Percentiles rank a stretch among this genome's conserved stretches.
These are phyloP conservation scores for Chloroclystis v-ata DNA, from an alignment of 2,888 invertebrate genomes.

Conservation along the genomic window DNA sequence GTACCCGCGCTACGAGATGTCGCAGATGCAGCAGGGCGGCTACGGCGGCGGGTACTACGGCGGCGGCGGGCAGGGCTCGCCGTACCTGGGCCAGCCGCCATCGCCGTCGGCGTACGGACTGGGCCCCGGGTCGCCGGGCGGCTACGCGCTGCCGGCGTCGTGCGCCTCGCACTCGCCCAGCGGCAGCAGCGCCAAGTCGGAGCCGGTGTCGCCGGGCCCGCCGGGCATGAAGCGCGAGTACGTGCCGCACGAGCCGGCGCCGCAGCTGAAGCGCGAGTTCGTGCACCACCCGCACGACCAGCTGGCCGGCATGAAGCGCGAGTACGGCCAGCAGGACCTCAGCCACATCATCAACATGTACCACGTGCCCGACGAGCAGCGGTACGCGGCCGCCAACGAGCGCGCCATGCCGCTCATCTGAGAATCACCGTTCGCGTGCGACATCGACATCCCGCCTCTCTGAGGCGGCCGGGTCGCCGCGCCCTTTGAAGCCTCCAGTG, in stretches of 20 bases:
- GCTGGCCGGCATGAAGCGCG: constrained; percentile 81
- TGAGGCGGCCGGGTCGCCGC: constrained; percentile 73
- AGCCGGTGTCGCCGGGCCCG: constrained; percentile 89
- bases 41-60: constrained; percentile 87
- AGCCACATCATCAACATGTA: constrained; percentile 83
- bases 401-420: constrained; percentile 82
- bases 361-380: constrained; percentile 81
- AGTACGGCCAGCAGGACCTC: constrained; percentile 82
- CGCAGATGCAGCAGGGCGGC: constrained; percentile 87
- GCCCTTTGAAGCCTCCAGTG: constrained; percentile 60
- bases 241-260: constrained; percentile 67
- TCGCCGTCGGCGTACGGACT: constrained; percentile 83
- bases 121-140: constrained; percentile 81
- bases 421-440: constrained; percentile 82
- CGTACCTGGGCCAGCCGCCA: constrained; percentile 85
- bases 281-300: constrained; percentile 69
- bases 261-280: constrained; percentile 77
- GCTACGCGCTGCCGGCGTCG: constrained; percentile 81
- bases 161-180: constrained; percentile 89
- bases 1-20: constrained; percentile 93
- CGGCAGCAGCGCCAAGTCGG: constrained; percentile 92
- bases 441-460: constrained; percentile 81
- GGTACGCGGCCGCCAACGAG: constrained; percentile 79
- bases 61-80: constrained; percentile 84
- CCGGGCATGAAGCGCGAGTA: constrained; percentile 77